These are phyloP conservation scores for Sepioteuthis lessoniana DNA, from an alignment of 2,888 invertebrate species.

Conservation along the genomic window DNA sequence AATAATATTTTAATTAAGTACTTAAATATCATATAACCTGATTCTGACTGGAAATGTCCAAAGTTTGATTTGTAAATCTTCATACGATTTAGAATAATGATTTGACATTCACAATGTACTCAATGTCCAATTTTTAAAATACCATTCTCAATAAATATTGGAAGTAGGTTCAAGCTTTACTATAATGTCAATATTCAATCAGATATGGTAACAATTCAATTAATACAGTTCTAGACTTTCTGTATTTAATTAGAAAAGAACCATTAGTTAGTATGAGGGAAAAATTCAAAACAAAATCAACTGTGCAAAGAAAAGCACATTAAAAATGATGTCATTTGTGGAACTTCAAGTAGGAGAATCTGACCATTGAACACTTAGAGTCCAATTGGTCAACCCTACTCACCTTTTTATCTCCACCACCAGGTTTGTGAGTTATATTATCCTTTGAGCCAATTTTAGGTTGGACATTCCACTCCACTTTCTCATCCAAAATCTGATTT, in stretches of 20 bases:
- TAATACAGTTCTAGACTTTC: not conserved
- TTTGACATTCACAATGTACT: not conserved
- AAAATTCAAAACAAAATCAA: not conserved
- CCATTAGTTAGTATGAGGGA: not conserved
- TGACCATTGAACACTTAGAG: not conserved
- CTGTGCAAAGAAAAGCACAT: not conserved
- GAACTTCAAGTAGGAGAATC: constrained; percentile 33
- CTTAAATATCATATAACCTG: not conserved
- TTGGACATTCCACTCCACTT: constrained; percentile 59
- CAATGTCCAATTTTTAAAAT: not conserved
- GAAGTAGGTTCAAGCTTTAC: not conserved
- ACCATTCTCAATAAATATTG: not conserved
- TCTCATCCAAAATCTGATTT: constrained; percentile 52
- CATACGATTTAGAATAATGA: not conserved
- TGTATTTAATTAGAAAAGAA: not conserved
- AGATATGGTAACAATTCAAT: not conserved
- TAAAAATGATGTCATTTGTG: not conserved
- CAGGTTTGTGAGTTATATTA: constrained; percentile 58
- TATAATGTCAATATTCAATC: not conserved
- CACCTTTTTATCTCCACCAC: constrained; percentile 58
- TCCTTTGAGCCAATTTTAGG: constrained; percentile 61
- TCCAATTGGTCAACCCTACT: constrained; percentile 53
- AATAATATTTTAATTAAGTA: not conserved
- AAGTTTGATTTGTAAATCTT: not conserved
- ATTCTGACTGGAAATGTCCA: not conserved